A percentile compares a stretch with the other conserved stretches of the same genome.
Conservation (phyloP, 2,113 vertebrate genomes). For the Paraplagusia blochii region DNA sequence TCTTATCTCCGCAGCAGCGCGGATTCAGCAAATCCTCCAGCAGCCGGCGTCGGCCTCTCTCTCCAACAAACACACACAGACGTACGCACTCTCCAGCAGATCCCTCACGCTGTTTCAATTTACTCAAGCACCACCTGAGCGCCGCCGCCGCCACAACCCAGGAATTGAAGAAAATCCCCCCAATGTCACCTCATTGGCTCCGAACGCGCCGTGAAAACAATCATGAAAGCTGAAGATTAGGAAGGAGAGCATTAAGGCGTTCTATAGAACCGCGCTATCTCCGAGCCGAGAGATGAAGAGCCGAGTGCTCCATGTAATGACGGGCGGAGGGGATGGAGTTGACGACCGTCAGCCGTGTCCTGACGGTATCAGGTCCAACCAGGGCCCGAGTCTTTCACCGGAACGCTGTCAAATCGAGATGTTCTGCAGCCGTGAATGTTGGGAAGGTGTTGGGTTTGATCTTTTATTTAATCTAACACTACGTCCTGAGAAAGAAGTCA, state of each 20-base stretch:
- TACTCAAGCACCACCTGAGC: conserved; percentile 73
- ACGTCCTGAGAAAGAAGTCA: neutral
- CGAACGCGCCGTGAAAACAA: conserved; percentile 73
- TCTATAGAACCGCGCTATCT: conserved; percentile 51
- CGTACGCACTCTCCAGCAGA: conserved; percentile 56
- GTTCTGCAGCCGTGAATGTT: no score
- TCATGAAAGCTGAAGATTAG: conserved; percentile 72
- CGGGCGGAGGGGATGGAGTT: conserved; percentile 53
- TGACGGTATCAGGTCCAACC: conserved; percentile 39
- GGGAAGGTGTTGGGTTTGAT: conserved; percentile 44
- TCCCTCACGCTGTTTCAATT: conserved; percentile 75
- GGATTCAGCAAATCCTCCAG: conserved; percentile 72
- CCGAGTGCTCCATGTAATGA: conserved; percentile 59
- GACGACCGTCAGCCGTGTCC: conserved; percentile 21
- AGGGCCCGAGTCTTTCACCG: conserved; percentile 16
- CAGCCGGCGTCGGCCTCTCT: conserved; percentile 31
- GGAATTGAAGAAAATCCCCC: conserved; percentile 69
- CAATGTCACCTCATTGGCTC: conserved; percentile 62
- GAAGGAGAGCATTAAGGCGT: conserved; percentile 64
- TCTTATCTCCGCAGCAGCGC: conserved; percentile 66
- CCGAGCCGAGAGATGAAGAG: conserved; percentile 56
- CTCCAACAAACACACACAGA: conserved; percentile 2
- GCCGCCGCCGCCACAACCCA: conserved; percentile 68
- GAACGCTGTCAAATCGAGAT: no score
- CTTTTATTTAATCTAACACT: conserved; percentile 42